These are phyloP conservation scores for Saxicola maurus DNA, from an alignment of 2,797 vertebrate genomes.

Conservation along the genomic window DNA sequence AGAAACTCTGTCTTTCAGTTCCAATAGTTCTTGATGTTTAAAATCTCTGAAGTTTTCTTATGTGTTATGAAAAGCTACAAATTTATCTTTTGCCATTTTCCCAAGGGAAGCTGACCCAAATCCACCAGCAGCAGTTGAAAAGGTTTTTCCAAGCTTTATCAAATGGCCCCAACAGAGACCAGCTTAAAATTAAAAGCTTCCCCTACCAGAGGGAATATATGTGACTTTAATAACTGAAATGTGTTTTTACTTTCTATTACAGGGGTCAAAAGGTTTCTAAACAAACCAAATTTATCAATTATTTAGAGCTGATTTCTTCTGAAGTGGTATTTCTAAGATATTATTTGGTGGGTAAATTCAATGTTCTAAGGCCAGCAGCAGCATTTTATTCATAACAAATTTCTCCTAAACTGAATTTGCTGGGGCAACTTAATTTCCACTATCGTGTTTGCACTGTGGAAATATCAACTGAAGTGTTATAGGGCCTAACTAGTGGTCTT, in stretches of 20 bases:
- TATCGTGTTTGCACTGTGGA: slow-evolving; percentile 78
- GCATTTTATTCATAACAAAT: slow-evolving; percentile 84
- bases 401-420: slow-evolving; percentile 81
- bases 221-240: slow-evolving; percentile 84
- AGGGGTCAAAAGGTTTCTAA: slow-evolving; percentile 79
- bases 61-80: slow-evolving; percentile 75
- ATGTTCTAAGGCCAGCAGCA: slow-evolving; percentile 85
- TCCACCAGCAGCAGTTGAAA: slow-evolving; percentile 73
- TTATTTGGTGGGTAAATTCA: slow-evolving; percentile 94
- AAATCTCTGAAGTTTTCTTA: slow-evolving; percentile 76
- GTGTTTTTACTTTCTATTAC: slow-evolving; percentile 85
- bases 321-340: slow-evolving; percentile 88
- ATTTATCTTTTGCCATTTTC: slow-evolving; percentile 79
- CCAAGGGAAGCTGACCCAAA: slow-evolving; percentile 75
- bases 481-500: slow-evolving; percentile 76
- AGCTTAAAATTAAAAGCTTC: slow-evolving; percentile 81
- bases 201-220: slow-evolving; percentile 76
- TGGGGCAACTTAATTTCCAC: slow-evolving; percentile 82
- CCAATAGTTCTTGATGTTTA: slow-evolving; percentile 71
- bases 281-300: slow-evolving; percentile 96
- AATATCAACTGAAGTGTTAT: slow-evolving; percentile 76
- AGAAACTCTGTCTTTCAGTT: slow-evolving; percentile 65
- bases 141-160: slow-evolving; percentile 76
- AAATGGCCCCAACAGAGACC: slow-evolving; percentile 73
- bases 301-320: slow-evolving; percentile 93